phyloP scores from a whole-genome alignment of 2,113 vertebrate genomes.

The Lepisosteus oculatus region DNA sequence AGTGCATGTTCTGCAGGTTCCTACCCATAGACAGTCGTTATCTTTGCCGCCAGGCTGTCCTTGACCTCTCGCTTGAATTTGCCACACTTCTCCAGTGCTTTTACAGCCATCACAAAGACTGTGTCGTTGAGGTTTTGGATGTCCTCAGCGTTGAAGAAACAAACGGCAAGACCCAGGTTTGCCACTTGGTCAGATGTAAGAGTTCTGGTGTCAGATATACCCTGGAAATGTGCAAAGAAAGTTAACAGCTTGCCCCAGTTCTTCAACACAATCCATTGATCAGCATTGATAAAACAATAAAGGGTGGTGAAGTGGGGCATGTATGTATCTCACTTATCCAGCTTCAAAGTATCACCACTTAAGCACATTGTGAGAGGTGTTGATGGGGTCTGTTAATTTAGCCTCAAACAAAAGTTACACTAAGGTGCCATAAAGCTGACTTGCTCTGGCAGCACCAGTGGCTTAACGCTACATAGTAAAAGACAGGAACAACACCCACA shows the following conservation, averaged over 20 bases:
- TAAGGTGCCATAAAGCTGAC: no score
- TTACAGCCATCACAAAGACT: neutral
- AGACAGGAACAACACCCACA: no score
- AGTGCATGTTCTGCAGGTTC: neutral
- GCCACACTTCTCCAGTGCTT: neutral
- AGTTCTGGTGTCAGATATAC: neutral
- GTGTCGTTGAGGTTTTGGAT: neutral
- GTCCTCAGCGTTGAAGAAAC: neutral
- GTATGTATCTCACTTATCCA: no score
- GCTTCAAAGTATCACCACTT: no score
- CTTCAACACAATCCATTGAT: no score
- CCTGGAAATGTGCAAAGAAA: neutral
- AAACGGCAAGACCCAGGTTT: neutral
- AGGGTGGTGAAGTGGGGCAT: no score
- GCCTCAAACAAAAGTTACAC: no score
- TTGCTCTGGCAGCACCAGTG: no score
- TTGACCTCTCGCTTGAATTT: neutral
- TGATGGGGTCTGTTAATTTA: no score
- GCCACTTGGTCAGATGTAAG: neutral
- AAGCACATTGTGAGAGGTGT: no score
- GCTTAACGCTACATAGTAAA: no score
- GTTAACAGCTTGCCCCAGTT: neutral
- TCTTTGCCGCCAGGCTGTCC: neutral
- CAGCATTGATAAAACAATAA: no score
- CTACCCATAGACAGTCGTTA: neutral